Percentiles rank a stretch among this genome's conserved stretches.
These are phyloP conservation scores for Aphidius colemani DNA, from an alignment of 2,888 invertebrate species.

Conservation along the genomic window DNA sequence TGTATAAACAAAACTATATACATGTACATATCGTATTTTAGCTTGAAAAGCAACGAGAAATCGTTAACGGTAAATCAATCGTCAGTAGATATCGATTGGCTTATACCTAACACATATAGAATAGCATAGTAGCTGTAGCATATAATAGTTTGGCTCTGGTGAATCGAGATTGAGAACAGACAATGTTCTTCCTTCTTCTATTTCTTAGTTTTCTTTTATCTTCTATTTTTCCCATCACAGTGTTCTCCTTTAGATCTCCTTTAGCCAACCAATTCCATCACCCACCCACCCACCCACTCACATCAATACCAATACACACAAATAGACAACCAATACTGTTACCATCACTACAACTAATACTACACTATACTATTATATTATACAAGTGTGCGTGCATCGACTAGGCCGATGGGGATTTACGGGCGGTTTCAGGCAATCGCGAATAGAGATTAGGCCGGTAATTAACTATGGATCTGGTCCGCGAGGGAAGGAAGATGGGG, in stretches of 20 bases:
- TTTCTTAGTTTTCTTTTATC: conserved; percentile 4
- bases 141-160: neutral
- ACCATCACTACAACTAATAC: no score
- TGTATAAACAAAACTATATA: conserved; percentile 1
- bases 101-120: neutral
- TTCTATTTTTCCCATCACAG: conserved; percentile 9
- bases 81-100: conserved; percentile 23
- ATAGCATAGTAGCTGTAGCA: conserved; percentile 26
- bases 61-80: conserved; percentile 27
- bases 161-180: conserved; percentile 16
- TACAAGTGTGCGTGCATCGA: conserved; percentile 45
- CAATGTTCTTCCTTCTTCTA: conserved; percentile 23
- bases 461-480: conserved; percentile 60
- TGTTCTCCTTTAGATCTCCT: conserved; percentile 28
- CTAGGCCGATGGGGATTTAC: conserved; percentile 59
- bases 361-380: no score
- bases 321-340: no score
- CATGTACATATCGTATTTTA: conserved; percentile 32
- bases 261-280: no score
- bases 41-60: conserved; percentile 36
- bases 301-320: no score
- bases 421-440: conserved; percentile 60
- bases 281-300: conserved; percentile 18
- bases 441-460: conserved; percentile 60
- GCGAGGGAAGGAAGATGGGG: conserved; percentile 15